Evolutionary conservation across 2,888 invertebrate species (phyloP), one percentile per base, ranked within the genome.

Genomic region (Pyrocoelia pectoralis): DNA sequence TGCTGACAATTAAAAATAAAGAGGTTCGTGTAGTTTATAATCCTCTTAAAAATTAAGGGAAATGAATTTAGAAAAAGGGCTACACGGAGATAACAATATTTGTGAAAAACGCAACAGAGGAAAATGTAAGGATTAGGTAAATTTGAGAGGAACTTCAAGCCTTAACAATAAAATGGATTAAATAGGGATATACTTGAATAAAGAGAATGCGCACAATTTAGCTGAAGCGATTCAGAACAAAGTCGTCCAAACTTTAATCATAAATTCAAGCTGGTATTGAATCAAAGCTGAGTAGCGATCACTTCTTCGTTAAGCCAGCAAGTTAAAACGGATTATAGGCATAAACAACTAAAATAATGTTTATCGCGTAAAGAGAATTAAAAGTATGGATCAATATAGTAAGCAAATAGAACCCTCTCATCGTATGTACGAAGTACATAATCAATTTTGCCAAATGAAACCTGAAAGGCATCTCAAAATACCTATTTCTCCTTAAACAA

Each of bases 201-300:
- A 78, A 77, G 78, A 76, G 78, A 78, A 77, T 77, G 77, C 76
- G 74, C 77, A 78, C 78, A 78, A 78, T 79, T 79, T 77, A 74
- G 76, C 73, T 68, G 75, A 76, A 79, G 77, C 75, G 77, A 79
- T 77, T 79, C 74, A 72, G 77, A 77, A 78, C 77, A 76, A 75
- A 77, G 77, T 78, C 78, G 73, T 77, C 77, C 74, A 75, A 79
- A 79, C 76, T 79, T 79, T 75, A 75, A 77, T 77, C 75, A 77
- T 78, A 79, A 78, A 79, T 78, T 77, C 73, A 70, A 66, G 72
- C 70, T 72, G 66, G 75, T 74, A 77, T 75, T 74, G 76, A 74
- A 76, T 74, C 72, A 66, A 70, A 68, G 67, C 64, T 68, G 63
- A 58, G 68, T 66, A 68, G 61, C 72, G 66, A 71, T 71, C 66